phyloP scores from a whole-genome alignment of 2,113 vertebrate genomes.

The Gambusia affinis region DNA sequence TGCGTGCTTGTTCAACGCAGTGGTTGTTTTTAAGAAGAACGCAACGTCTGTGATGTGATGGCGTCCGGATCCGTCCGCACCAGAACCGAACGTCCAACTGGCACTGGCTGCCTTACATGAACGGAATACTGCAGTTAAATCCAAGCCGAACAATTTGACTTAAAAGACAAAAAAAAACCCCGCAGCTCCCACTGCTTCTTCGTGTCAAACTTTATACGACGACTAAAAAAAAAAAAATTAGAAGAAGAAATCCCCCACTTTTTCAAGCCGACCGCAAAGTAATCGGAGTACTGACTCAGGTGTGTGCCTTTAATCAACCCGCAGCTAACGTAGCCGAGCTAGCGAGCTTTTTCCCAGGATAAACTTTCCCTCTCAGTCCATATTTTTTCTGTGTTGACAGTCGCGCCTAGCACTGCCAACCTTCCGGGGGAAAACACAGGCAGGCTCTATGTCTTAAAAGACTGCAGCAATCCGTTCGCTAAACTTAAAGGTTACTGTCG shows the following conservation, averaged over 20 bases:
- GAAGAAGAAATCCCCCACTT: too few relatives aligned
- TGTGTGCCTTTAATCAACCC: slow-evolving; percentile 36
- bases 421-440: slow-evolving; percentile 64
- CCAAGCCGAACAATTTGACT: background rate
- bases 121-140: background rate
- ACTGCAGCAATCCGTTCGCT: slow-evolving; percentile 24
- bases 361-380: slow-evolving; percentile 70
- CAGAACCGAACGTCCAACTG: slow-evolving; percentile 60
- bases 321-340: slow-evolving; percentile 41
- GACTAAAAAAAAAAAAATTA: slow-evolving; percentile 31
- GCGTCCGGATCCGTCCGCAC: slow-evolving; percentile 71
- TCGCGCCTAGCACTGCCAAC: slow-evolving; percentile 72
- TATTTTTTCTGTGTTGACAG: slow-evolving; percentile 68
- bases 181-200: background rate
- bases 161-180: background rate
- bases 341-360: slow-evolving; percentile 34
- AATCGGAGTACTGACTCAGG: slow-evolving; percentile 48
- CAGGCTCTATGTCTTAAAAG: slow-evolving; percentile 39
- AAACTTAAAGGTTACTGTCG: slow-evolving; percentile 39
- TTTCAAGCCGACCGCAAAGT: slow-evolving; percentile 9
- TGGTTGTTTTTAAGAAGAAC: slow-evolving; percentile 45
- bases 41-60: slow-evolving; percentile 72
- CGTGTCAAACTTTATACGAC: slow-evolving; percentile 62
- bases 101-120: slow-evolving; percentile 11
- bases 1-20: slow-evolving; percentile 20